Conservation (phyloP, 2,888 invertebrate genomes). For the Drosophila bunnanda region DNA sequence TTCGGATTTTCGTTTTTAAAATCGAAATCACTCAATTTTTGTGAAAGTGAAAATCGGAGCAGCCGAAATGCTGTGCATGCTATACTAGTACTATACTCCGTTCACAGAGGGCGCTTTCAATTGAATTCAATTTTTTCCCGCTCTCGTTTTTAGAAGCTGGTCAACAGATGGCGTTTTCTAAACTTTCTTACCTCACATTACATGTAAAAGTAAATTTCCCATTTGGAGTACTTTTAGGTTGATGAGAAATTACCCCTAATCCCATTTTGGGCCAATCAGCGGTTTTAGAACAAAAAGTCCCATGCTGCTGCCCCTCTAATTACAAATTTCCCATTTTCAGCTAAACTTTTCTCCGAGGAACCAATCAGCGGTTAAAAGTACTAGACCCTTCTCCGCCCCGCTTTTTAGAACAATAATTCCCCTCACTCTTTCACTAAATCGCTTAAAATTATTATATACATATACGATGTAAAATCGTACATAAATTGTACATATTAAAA, state of each 20-base stretch:
- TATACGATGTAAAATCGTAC: not conserved
- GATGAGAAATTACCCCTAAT: not conserved
- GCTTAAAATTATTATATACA: not conserved
- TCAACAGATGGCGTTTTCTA: not conserved
- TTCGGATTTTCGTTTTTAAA: too few species aligned
- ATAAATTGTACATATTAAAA: not conserved
- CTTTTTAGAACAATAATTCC: not conserved
- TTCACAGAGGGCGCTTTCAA: not conserved
- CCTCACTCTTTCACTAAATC: not conserved
- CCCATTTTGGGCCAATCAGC: not conserved
- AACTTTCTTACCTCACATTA: not conserved
- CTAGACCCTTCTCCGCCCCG: not conserved
- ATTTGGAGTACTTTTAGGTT: not conserved
- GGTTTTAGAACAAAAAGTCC: not conserved
- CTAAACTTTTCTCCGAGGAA: not conserved
- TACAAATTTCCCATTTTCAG: not conserved
- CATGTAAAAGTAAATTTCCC: not conserved
- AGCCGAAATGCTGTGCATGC: too few species aligned
- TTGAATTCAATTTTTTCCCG: fast-evolving
- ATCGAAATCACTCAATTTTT: too few species aligned
- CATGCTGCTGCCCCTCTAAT: not conserved
- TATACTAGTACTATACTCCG: too few species aligned
- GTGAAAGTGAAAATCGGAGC: too few species aligned
- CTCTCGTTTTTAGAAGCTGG: not conserved
- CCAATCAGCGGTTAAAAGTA: not conserved